Percentiles rank a stretch among this genome's conserved stretches.
Evolutionary conservation across 2,113 vertebrate genomes (phyloP).

Genomic region (Stegastes partitus): DNA sequence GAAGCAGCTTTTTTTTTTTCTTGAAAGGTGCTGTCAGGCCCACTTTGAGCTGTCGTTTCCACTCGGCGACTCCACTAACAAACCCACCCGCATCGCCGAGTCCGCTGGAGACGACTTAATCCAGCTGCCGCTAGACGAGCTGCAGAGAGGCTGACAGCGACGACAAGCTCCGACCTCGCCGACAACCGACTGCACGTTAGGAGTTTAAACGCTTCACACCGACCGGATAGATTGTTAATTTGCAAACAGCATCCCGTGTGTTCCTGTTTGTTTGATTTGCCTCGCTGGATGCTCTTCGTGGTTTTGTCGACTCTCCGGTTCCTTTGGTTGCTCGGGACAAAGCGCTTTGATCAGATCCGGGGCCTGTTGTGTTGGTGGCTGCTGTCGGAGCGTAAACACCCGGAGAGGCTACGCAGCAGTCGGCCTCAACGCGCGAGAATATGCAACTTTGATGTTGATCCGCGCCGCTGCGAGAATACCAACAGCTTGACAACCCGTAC

Average conservation of each 20-base stretch:
- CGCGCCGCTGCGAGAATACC: background rate
- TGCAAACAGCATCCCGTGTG: too few relatives aligned
- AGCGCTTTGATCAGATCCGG: constrained; percentile 1
- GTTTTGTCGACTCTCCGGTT: background rate
- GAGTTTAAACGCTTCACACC: background rate
- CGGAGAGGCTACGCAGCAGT: background rate
- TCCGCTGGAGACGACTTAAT: constrained; percentile 42
- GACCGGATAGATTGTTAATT: background rate
- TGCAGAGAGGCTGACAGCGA: constrained; percentile 33
- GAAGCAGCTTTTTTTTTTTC: constrained; percentile 7
- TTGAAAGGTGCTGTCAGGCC: constrained; percentile 10
- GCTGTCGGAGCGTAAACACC: background rate
- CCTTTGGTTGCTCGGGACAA: background rate
- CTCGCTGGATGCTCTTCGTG: background rate
- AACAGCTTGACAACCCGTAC: background rate
- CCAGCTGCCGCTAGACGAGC: constrained; percentile 36
- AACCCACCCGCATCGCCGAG: constrained; percentile 2
- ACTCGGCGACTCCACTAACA: constrained; percentile 18
- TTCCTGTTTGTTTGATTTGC: background rate
- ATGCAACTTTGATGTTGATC: background rate
- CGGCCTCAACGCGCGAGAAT: background rate
- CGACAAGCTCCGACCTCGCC: background rate
- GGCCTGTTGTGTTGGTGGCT: background rate
- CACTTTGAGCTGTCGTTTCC: constrained; percentile 21
- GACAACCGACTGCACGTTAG: background rate